Conservation (phyloP, 2,888 invertebrate species). For the Sepiola atlantica region DNA sequence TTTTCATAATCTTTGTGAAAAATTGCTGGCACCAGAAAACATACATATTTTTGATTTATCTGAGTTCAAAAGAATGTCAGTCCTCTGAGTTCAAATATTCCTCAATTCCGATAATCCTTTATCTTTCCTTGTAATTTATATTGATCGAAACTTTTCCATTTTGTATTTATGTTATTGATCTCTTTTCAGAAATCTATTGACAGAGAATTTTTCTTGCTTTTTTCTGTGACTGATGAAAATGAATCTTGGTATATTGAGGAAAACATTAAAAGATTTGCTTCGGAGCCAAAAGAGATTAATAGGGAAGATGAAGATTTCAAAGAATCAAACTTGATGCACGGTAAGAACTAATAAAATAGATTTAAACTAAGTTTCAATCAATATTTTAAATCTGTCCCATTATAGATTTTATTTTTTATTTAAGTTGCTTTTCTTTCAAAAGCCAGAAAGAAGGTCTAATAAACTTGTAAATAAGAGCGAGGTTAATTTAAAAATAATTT, state of each 20-base stretch:
- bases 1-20: no score
- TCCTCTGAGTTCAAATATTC: background rate
- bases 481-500: no score
- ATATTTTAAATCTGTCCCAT: no score
- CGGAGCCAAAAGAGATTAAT: constrained; percentile 49
- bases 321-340: constrained; percentile 60
- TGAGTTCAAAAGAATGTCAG: no score
- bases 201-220: constrained; percentile 59
- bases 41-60: no score
- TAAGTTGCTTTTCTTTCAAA: no score
- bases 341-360: constrained; percentile 50
- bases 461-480: no score
- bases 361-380: no score
- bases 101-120: background rate
- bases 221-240: constrained; percentile 62
- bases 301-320: constrained; percentile 57
- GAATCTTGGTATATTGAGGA: constrained; percentile 58
- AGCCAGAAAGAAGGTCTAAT: no score
- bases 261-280: constrained; percentile 52
- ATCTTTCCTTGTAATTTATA: background rate
- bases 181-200: constrained; percentile 34
- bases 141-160: background rate
- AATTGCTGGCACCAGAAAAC: no score
- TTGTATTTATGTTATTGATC: background rate
- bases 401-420: no score